Evolutionary conservation across 2,113 vertebrate species (phyloP), one percentile per base, ranked within the genome.

Genomic region (Colinus virginianus): DNA sequence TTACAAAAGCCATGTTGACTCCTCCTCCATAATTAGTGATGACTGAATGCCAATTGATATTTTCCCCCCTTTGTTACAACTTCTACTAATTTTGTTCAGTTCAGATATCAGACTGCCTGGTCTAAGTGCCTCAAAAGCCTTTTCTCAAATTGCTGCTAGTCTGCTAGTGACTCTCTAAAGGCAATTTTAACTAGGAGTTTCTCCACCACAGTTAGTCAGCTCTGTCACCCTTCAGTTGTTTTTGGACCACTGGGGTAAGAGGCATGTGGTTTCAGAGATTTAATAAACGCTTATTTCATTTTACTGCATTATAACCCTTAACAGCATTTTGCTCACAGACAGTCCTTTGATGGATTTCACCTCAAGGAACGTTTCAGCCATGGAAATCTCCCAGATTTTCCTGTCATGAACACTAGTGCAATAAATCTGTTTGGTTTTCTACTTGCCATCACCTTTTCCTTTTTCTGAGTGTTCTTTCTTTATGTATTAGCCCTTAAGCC

Each of bases 41-140:
- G 56, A 88, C 88, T 48, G 4, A n/a, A 66, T 80, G 77, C 59
- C 88, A 83, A 55, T 58, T 62, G 76, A 67, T 77, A 40, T 90
- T 86, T 14, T 59, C 40, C 48, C 43, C 71, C 71, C 51, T 90
- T 90, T 86, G 48, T 80, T 86, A 88, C 49, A 68, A 48, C 78
- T 88, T 90, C 74, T 87, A 56, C 70, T 80, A 75, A 78, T 88
- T 88, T 81, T 84, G 34, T 71, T 93, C 77, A 87, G 78, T 48
- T n/a, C 45, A 90, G 69, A 72, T 58, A 87, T 64, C 64, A 84
- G 38, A 58, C 34, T 88, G 46, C 25, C 34, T 87, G 58, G 17
- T 61, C 74, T 61, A 81, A 87, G 75, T 34, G 8, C 51, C 67
- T 17, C 56, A 84, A 78, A 62, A 81, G 28, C 25, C 58, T 64